Base-by-base conservation (phyloP, 2,797 vertebrate species). In the Schizopygopsis malacanthus region DNA sequence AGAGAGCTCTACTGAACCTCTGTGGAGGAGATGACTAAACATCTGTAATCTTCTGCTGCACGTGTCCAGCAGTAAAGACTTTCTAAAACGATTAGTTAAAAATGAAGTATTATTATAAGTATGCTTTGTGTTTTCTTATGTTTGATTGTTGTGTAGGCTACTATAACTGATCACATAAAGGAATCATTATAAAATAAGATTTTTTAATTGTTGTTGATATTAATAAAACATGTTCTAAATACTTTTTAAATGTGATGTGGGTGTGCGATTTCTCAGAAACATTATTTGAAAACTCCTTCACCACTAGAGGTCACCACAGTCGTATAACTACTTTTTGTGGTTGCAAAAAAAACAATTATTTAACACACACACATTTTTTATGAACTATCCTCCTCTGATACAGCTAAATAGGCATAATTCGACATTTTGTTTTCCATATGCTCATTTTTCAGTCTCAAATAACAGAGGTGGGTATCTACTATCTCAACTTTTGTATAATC, bases 1-100 rank as follows among this genome's bases (percentile, higher is more conserved):
- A 99, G 96, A 97, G 95, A 90, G 97, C 93, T 0, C 90, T 99
- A 87, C 94, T 98, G 80, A 94, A 97, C 91, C 96, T 99, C 88
- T 98, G 98, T 83, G 98, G 96, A 43, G 96, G 96, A 79, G 97
- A 98, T 6, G 93, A 96, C 88, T 98, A 93, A 96, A 87, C 90
- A 91, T 73, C 12, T 5, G 45, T 33, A 43, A 25, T 75, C 54
- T 52, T 39, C 33, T 71, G 65, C 52, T 79, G 39, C 16, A 9
- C 4, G 12, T 79, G 65, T 47, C 22, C 39, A 75, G 28, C 39
- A 37, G 39, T 50, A 18, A 83, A 83, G 16, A 18, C 52, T 18
- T 71, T 80, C 50, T 0, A 0, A 56, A 43, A 76, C 1, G 18
- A 28, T 54, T 70, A 56, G 18, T 22, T 25, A 54, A 79, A 47